These are phyloP conservation scores for Larimichthys polyactis DNA, from an alignment of 2,113 vertebrate genomes.

Conservation along the genomic window DNA sequence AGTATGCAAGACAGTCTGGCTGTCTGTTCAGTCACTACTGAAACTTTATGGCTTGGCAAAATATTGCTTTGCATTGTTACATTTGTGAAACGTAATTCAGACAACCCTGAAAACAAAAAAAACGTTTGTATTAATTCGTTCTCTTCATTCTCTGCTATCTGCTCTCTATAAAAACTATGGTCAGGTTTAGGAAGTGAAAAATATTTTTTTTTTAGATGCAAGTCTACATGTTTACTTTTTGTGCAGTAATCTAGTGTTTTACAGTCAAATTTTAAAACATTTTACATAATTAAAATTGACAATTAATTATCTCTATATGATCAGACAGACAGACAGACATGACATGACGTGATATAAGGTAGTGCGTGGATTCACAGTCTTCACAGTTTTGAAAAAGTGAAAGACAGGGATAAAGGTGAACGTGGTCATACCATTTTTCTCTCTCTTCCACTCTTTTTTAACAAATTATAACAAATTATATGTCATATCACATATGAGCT, in stretches of 20 bases:
- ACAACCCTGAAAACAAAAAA: neutral
- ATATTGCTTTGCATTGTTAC: neutral
- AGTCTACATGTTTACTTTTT: neutral
- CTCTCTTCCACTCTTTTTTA: slow-evolving; percentile 30
- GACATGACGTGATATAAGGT: neutral
- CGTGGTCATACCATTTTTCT: slow-evolving; percentile 54
- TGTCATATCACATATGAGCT: slow-evolving; percentile 83
- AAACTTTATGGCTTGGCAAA: neutral
- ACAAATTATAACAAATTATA: slow-evolving; percentile 84
- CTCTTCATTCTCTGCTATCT: neutral
- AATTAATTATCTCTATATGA: neutral
- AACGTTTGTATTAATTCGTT: neutral
- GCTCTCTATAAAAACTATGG: neutral
- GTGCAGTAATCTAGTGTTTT: neutral
- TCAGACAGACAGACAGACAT: neutral
- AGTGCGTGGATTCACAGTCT: slow-evolving; percentile 9
- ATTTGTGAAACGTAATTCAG: too few relatives aligned
- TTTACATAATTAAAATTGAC: neutral
- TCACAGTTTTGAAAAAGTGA: slow-evolving; percentile 57
- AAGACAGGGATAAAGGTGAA: slow-evolving; percentile 69
- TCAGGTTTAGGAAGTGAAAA: neutral
- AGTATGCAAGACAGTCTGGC: neutral
- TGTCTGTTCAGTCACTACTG: slow-evolving; percentile 6
- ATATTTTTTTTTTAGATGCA: neutral
- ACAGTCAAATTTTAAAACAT: neutral